Percentiles rank a stretch among this genome's conserved stretches.
Evolutionary conservation across 1,140 invertebrate species (phyloP).

Genomic region (Periplaneta americana): DNA sequence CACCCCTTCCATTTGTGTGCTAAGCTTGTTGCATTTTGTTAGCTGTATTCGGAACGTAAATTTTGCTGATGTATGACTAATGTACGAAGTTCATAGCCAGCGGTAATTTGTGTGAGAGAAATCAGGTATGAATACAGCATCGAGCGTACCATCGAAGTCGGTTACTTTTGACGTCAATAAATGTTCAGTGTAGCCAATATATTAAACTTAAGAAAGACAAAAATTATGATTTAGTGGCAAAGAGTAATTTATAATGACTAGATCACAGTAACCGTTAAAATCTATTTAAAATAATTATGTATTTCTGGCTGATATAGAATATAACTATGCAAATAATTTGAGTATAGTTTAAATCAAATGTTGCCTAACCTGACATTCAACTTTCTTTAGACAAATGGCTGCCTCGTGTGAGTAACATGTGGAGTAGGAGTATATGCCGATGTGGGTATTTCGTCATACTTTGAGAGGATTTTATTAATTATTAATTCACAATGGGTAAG

Average conservation of each 20-base stretch:
- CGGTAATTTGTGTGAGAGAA: too few species aligned
- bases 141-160: neutral
- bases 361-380: neutral
- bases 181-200: neutral
- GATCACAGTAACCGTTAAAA: neutral
- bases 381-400: neutral
- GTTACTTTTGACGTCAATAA: neutral
- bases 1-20: too few species aligned
- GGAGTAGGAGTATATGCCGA: neutral
- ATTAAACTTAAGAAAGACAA: neutral
- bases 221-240: neutral
- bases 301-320: neutral
- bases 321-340: neutral
- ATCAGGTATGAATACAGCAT: too few species aligned
- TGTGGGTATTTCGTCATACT: neutral
- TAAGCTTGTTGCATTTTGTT: too few species aligned
- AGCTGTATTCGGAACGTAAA: too few species aligned
- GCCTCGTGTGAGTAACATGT: neutral
- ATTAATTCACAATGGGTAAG: conserved; percentile 34
- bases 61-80: too few species aligned
- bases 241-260: neutral
- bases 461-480: neutral
- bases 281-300: neutral
- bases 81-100: too few species aligned
- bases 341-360: neutral